Base-by-base conservation (phyloP, 1,140 invertebrate genomes). In the Anoplolepis gracilipes region DNA sequence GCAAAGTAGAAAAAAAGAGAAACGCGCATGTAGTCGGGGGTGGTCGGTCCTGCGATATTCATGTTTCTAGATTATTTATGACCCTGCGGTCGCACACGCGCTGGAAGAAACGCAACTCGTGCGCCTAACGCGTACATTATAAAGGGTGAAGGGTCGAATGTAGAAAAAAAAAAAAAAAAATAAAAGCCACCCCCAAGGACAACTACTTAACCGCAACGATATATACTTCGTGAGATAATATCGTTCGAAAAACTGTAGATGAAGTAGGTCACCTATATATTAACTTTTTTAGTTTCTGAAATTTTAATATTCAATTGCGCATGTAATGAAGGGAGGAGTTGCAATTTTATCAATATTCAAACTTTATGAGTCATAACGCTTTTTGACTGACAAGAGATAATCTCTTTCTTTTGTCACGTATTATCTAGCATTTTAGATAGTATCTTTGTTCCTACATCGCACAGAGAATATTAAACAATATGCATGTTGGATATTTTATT, bases 41-140 rank as follows among this genome's bases (percentile, higher is more conserved):
- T 82, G 67, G 78, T 39, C 53, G 36, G 86, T 77, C 65, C 82
- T 91, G 89, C 91, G 91, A 92, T 92, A 92, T 92, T 89, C 87
- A 92, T 92, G 91, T 92, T 92, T 89, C 72, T 78, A 90, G 85
- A 90, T 92, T 92, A 92, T 92, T 92, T 92, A 92, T 91, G 90
- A 86, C 72, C 64, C 67, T 87, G 90, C 91, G 84, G 82, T 72
- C 75, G 70, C 90, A 87, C 91, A 92, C 90, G 91, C 91, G 88
- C 89, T 77, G 62, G 57, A 64, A 81, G 89, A 77, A 90, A 90
- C 88, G 88, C 89, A 88, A 91, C 61, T 90, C 90, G 90, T 91
- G 90, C 86, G 78, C 65, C 88, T 86, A 90, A 88, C 88, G 78
- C 86, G 89, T 88, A 90, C 69, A 88, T 88, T 90, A 90, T 81